phyloP scores from a whole-genome alignment of 2,888 invertebrate species.

The Sipunculus nudus region DNA sequence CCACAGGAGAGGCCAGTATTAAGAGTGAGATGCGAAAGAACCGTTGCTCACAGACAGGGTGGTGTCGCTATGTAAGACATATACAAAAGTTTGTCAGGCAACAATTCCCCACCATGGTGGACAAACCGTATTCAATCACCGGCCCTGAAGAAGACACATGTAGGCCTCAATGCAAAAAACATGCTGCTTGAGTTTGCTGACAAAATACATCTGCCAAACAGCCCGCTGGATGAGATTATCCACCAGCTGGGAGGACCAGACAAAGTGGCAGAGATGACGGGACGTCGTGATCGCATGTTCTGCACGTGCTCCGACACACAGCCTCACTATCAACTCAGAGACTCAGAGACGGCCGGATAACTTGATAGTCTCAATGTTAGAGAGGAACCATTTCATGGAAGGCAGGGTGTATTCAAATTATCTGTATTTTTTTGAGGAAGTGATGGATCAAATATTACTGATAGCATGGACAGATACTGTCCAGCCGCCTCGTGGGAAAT shows the following conservation, averaged over 20 bases:
- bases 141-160: not conserved
- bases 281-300: conserved; percentile 56
- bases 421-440: too few relatives aligned
- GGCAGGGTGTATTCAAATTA: too few relatives aligned
- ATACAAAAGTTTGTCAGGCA: conserved; percentile 51
- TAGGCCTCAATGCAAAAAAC: conserved; percentile 50
- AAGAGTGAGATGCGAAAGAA: conserved; percentile 49
- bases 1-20: conserved; percentile 62
- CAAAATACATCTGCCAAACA: conserved; percentile 56
- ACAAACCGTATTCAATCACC: too few relatives aligned
- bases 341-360: conserved; percentile 45
- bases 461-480: too few relatives aligned
- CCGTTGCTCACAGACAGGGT: conserved; percentile 47
- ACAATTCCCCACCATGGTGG: conserved; percentile 59
- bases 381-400: conserved; percentile 62
- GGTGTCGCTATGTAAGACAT: conserved; percentile 60
- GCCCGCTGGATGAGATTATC: conserved; percentile 62
- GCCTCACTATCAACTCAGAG: conserved; percentile 54
- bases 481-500: too few relatives aligned
- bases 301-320: conserved; percentile 37
- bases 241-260: conserved; percentile 60
- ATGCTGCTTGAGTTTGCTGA: conserved; percentile 55
- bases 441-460: too few relatives aligned
- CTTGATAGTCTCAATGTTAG: conserved; percentile 61
- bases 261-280: conserved; percentile 65